These are phyloP conservation scores for Polymixis flavicincta DNA, from an alignment of 2,888 invertebrate species.

Conservation along the genomic window DNA sequence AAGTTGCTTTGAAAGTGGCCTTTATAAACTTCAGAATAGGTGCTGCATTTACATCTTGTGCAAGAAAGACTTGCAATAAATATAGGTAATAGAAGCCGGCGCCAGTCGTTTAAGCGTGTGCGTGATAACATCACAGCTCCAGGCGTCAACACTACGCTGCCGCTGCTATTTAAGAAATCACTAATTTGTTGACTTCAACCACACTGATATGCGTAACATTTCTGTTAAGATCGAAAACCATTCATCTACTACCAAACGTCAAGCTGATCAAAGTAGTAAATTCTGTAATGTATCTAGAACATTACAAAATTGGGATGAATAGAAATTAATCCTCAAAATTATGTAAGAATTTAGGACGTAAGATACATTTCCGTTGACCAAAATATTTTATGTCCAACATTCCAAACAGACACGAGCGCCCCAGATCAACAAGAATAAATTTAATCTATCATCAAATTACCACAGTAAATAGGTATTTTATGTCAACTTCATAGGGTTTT, in stretches of 20 bases:
- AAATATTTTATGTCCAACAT: slow-evolving; percentile 41
- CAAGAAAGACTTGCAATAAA: slow-evolving; percentile 77
- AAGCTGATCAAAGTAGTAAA: slow-evolving; percentile 47
- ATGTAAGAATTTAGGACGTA: slow-evolving; percentile 50
- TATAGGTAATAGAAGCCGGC: slow-evolving; percentile 84
- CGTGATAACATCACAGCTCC: slow-evolving; percentile 84
- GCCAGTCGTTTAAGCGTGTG: slow-evolving; percentile 82
- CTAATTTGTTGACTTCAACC: slow-evolving; percentile 66
- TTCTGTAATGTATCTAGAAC: slow-evolving; percentile 43
- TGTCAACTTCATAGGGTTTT: slow-evolving; percentile 30
- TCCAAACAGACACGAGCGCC: slow-evolving; percentile 39
- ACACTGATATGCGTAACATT: slow-evolving; percentile 54
- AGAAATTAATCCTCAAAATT: slow-evolving; percentile 47
- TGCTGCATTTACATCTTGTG: slow-evolving; percentile 81
- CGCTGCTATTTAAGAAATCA: slow-evolving; percentile 77
- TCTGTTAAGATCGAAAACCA: slow-evolving; percentile 48
- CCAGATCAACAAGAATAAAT: slow-evolving; percentile 49
- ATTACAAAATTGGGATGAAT: slow-evolving; percentile 47
- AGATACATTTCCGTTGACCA: slow-evolving; percentile 51
- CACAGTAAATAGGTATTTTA: slow-evolving; percentile 41
- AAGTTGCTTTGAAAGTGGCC: slow-evolving; percentile 79
- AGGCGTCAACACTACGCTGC: slow-evolving; percentile 78
- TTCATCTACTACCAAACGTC: slow-evolving; percentile 49
- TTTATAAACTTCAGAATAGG: slow-evolving; percentile 80
- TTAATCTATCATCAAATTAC: slow-evolving; percentile 57